Conservation (phyloP, 2,113 vertebrate genomes). For the Microtus oregoni region DNA sequence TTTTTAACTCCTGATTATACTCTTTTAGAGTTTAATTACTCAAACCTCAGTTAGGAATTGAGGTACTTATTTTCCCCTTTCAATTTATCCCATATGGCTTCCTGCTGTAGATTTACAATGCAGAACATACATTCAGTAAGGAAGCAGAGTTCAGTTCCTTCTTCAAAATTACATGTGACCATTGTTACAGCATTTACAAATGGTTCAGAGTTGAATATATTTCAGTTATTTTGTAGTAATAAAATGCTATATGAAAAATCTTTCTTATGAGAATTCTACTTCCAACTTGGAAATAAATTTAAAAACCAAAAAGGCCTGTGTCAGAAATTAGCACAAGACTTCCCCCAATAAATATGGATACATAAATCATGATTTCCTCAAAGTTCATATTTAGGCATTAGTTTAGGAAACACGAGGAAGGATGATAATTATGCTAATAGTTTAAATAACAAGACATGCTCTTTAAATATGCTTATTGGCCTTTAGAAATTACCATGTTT, state of each 20-base stretch:
- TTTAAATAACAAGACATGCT: neutral
- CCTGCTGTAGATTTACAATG: neutral
- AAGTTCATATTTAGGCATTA: neutral
- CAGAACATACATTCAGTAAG: too few relatives aligned
- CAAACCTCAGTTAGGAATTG: neutral
- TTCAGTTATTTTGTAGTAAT: neutral
- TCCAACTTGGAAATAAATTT: neutral
- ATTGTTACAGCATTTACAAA: neutral
- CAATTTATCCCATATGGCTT: neutral
- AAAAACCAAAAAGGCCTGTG: neutral
- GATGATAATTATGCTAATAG: neutral
- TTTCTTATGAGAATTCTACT: neutral
- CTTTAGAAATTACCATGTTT: neutral
- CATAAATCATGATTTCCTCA: conserved; percentile 3
- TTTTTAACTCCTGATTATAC: neutral
- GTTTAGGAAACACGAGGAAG: conserved; percentile 21
- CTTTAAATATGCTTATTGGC: neutral
- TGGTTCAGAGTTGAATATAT: neutral
- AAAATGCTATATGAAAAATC: neutral
- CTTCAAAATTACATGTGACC: neutral
- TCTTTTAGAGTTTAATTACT: neutral
- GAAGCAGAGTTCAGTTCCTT: neutral
- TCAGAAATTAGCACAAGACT: neutral
- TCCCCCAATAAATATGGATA: neutral
- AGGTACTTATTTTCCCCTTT: neutral